Conservation (phyloP, 2,888 invertebrate genomes). For the Agonopterix alstromeriana region DNA sequence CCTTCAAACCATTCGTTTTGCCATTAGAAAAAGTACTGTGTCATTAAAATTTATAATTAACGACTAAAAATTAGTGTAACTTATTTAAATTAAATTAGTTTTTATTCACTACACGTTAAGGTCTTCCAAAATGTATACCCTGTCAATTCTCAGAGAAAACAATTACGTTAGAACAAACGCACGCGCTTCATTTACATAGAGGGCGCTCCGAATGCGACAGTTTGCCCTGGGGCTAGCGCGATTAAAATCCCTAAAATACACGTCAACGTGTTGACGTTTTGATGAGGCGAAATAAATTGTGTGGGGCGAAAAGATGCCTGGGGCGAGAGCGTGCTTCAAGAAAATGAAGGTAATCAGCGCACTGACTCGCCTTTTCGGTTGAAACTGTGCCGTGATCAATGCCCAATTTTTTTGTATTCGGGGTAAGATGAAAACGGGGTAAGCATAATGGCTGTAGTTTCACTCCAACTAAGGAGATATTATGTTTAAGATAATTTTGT, state of each 20-base stretch:
- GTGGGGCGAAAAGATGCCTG: constrained; percentile 35
- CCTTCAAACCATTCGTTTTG: no score
- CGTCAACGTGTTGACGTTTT: constrained; percentile 74
- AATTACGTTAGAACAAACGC: not conserved
- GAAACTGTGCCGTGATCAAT: constrained; percentile 26
- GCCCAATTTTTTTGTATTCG: constrained; percentile 23
- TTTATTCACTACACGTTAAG: no score
- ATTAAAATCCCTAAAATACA: constrained; percentile 72
- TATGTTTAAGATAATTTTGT: no score
- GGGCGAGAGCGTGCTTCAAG: constrained; percentile 57
- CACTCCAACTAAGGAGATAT: no score
- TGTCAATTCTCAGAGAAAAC: no score
- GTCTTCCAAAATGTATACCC: no score
- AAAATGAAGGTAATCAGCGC: constrained; percentile 69
- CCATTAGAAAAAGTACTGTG: no score
- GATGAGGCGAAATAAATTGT: constrained; percentile 71
- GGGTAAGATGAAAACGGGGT: no score
- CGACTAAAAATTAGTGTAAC: no score
- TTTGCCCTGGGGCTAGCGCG: constrained; percentile 35
- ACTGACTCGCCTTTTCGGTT: constrained; percentile 27
- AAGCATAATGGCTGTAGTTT: no score
- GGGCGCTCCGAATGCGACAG: constrained; percentile 23
- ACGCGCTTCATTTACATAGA: constrained; percentile 60
- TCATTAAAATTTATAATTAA: no score
- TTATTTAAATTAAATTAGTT: no score